Percentiles rank a stretch among this genome's conserved stretches.
phyloP scores from a whole-genome alignment of 1,140 invertebrate genomes.

The Drosophila tropicalis region DNA sequence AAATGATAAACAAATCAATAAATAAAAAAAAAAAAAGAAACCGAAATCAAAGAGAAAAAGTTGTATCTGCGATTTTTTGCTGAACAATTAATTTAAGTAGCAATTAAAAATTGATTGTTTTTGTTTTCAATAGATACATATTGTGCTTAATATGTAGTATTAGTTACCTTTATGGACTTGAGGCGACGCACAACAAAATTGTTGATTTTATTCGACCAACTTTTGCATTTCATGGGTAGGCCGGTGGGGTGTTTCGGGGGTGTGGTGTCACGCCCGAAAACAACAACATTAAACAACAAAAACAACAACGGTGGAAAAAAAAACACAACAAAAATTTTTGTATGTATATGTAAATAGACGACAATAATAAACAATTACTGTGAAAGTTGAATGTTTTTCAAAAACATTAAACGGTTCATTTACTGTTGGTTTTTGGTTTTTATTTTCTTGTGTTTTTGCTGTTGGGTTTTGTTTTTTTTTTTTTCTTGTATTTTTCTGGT shows the following conservation, averaged over 20 bases:
- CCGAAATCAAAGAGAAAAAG: too few relatives aligned
- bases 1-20: too few relatives aligned
- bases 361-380: background rate
- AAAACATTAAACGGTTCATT: slow-evolving; percentile 1
- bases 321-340: too few relatives aligned
- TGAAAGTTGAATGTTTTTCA: background rate
- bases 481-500: too few relatives aligned
- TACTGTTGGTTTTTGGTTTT: background rate
- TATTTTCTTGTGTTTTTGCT: background rate
- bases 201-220: slow-evolving; percentile 83
- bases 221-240: slow-evolving; percentile 83
- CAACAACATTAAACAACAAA: slow-evolving; percentile 43
- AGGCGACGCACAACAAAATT: slow-evolving; percentile 80
- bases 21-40: too few relatives aligned
- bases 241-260: slow-evolving; percentile 47
- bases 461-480: background rate
- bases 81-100: background rate
- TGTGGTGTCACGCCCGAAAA: slow-evolving; percentile 32
- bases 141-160: background rate
- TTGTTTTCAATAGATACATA: too few relatives aligned
- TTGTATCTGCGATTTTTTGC: too few relatives aligned
- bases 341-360: background rate
- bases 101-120: too few relatives aligned
- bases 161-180: slow-evolving; percentile 82
- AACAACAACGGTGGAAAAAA: slow-evolving; percentile 19